phyloP scores from a whole-genome alignment of 2,888 invertebrate genomes.

The Acrobasis consociella region DNA sequence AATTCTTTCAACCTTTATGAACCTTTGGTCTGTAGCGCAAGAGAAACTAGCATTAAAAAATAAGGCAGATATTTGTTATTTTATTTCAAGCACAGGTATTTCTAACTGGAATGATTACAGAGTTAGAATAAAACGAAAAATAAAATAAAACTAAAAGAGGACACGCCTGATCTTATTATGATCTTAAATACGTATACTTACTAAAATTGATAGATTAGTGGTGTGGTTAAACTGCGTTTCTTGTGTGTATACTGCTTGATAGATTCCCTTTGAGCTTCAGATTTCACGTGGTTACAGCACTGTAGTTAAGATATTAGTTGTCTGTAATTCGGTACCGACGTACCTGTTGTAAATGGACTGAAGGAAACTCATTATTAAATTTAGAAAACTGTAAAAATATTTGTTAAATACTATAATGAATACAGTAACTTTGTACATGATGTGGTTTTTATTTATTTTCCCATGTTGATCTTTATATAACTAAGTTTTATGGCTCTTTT shows the following conservation, averaged over 20 bases:
- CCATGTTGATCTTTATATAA: not conserved
- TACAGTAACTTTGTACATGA: slow-evolving; percentile 15
- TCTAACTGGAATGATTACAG: too few relatives aligned
- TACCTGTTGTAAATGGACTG: slow-evolving; percentile 18
- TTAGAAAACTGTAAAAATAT: slow-evolving; percentile 7
- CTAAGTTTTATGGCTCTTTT: not conserved
- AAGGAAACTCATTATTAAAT: slow-evolving; percentile 13
- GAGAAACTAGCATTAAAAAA: too few relatives aligned
- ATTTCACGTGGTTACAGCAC: not conserved
- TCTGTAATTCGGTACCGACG: not conserved
- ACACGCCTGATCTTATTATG: not conserved
- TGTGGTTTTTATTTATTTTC: not conserved
- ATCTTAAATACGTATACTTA: not conserved
- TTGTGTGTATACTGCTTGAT: not conserved
- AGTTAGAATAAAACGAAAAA: too few relatives aligned
- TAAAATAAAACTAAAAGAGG: too few relatives aligned
- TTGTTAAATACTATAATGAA: not conserved
- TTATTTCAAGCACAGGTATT: too few relatives aligned
- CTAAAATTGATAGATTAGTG: not conserved
- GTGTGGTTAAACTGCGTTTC: not conserved
- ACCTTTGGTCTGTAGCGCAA: too few relatives aligned
- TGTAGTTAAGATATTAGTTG: not conserved
- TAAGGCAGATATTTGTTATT: too few relatives aligned
- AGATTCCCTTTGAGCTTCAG: not conserved
- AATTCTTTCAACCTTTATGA: too few relatives aligned